Evolutionary conservation across 2,888 invertebrate genomes (phyloP).

Genomic region (Hydraecia micacea): DNA sequence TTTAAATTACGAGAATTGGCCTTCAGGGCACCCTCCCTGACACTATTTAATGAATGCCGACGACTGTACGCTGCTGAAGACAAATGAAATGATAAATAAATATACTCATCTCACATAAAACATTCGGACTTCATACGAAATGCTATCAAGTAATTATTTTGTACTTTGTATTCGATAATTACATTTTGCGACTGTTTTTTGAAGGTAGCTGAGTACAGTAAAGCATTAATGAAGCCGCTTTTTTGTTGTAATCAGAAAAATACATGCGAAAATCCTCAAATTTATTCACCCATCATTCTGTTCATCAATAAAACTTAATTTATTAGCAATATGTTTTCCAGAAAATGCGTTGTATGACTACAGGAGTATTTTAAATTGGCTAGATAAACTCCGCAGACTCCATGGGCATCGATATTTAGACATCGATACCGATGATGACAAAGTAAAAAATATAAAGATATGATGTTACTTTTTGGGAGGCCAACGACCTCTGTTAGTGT

Average conservation of each 20-base stretch:
- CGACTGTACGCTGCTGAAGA: neutral
- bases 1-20: too few relatives aligned
- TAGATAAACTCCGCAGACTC: too few relatives aligned
- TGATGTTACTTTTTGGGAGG: too few relatives aligned
- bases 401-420: too few relatives aligned
- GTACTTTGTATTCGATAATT: conserved; percentile 27
- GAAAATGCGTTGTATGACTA: neutral
- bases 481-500: too few relatives aligned
- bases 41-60: conserved; percentile 44
- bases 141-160: conserved; percentile 23
- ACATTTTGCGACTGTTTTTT: neutral
- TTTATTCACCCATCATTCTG: conserved; percentile 1
- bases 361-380: too few relatives aligned
- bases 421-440: too few relatives aligned
- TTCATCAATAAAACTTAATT: neutral
- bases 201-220: neutral
- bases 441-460: too few relatives aligned
- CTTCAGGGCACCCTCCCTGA: conserved; percentile 20
- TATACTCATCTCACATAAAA: conserved; percentile 12
- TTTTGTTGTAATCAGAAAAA: neutral
- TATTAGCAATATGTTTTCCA: neutral
- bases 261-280: neutral
- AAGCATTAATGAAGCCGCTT: neutral
- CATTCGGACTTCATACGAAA: conserved; percentile 4
- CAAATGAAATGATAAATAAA: conserved; percentile 48